Evolutionary conservation across 2,797 vertebrate species (phyloP), one percentile per base, ranked within the genome.

Genomic region (Xerus rutilus): DNA sequence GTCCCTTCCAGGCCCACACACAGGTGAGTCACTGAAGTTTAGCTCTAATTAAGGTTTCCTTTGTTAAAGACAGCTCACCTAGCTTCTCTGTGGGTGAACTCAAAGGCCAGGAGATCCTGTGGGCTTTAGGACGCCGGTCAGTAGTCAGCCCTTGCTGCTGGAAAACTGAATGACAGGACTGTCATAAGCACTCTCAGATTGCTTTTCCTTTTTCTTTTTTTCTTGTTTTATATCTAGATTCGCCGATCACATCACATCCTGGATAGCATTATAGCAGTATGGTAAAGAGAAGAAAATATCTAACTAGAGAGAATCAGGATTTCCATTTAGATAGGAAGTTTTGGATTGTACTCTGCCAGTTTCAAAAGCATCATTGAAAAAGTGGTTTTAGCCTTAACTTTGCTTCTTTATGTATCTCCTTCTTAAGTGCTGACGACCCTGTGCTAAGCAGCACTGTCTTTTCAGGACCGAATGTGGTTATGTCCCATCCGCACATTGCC

Each of bases 11-110:
- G 0, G 39, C 15, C 54, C 45, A 43, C 1, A 17, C 23, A 18
- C 7, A 82, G 5, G 30, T 20, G 6, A 62, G 39, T 72, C 30
- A 7, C 0, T 76, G 74, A 70, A 25, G 28, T 49, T 84, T 30
- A 62, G 10, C 28, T 86, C 20, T 57, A 83, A 83, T 62, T 47
- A 93, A 2, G 5, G 43, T 89, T 97, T 91, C 8, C 2, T 35
- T 78, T 57, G 54, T 49, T 17, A 54, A 59, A 62, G 43, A 65
- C 10, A 0, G 5, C n/a, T 47, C 49, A 49, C 39, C 72, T 70
- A 43, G 43, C 39, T 81, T 78, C 25, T 65, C 62, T 89, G 57
- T 18, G 35, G 47, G 4, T 15, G 0, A 52, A 30, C 3, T 30
- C 30, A 32, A 25, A 25, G 20, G 3, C 17, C 43, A 49, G n/a